These are phyloP conservation scores for Glaucopsyche alexis DNA, from an alignment of 2,888 invertebrate species.

Conservation along the genomic window DNA sequence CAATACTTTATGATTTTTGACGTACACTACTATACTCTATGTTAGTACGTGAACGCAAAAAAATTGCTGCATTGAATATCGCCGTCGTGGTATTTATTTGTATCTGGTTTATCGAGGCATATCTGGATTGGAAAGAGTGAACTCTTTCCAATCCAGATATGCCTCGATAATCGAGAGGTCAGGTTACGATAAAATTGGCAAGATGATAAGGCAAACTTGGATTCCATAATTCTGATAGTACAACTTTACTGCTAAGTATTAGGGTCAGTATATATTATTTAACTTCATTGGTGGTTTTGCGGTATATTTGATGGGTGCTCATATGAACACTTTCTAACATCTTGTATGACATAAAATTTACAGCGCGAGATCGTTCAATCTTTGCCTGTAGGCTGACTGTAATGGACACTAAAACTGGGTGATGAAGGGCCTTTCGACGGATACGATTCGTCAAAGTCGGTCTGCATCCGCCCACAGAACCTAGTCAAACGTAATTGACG, in stretches of 20 bases:
- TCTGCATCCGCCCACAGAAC: constrained; percentile 1
- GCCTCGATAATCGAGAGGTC: not conserved
- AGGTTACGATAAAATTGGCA: not conserved
- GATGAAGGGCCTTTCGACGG: constrained; percentile 9
- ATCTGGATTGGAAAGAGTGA: not conserved
- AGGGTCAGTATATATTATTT: not conserved
- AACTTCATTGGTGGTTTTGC: not conserved
- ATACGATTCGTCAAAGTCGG: constrained; percentile 19
- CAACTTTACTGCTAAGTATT: not conserved
- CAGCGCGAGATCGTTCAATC: not conserved
- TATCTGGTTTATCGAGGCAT: not conserved
- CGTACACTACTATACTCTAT: too few relatives aligned
- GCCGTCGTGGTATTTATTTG: not conserved
- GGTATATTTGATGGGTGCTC: not conserved
- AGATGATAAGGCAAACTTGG: not conserved
- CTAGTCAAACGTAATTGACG: constrained; percentile 2
- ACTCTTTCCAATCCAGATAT: too few relatives aligned
- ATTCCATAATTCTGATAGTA: not conserved
- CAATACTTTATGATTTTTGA: too few relatives aligned
- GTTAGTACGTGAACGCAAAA: too few relatives aligned
- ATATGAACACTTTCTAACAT: not conserved
- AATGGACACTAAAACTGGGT: not conserved
- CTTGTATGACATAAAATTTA: not conserved
- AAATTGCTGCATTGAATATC: not conserved
- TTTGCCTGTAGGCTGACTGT: constrained; percentile 1